Evolutionary conservation across 2,797 vertebrate species (phyloP), one percentile per base, ranked within the genome.

Genomic region (Emys orbicularis): DNA sequence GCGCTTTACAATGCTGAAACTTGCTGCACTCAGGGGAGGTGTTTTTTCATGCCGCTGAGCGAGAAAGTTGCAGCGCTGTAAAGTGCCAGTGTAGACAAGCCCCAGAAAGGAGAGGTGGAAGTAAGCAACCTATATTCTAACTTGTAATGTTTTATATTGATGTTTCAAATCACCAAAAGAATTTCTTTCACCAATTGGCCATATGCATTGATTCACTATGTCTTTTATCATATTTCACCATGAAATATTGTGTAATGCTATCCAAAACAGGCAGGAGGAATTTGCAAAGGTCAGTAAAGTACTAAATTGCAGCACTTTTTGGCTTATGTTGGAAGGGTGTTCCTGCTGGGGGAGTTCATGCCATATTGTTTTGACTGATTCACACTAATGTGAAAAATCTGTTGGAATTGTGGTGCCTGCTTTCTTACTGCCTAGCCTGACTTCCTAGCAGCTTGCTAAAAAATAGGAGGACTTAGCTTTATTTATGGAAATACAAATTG

Each of bases 391-490:
- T 56, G 31, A 89, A 93, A 90, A 84, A 47, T 29, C 47, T 95
- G 82, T 1, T 52, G 31, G 16, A 92, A 79, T 25, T 3, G 2
- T 37, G 25, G 6, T 79, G 2, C 34, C 85, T 89, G 4, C 59
- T 91, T 86, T 8, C 54, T 91, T 84, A 92, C 88, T 59, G 41
- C 59, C 52, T 93, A 87, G 83, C 79, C 81, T 93, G 86, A 61
- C 59, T 92, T 93, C 89, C 84, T 87, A 91, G 68, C 19, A 57
- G 10, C 59, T 80, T 57, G 80, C 81, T 95, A 95, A 97, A 97
- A 97, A 97, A 96, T 90, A 97, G 90, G 50, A 88, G 65, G 89
- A 93, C 92, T 95, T 96, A 91, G 87, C 84, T 93, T 89, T 91
- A 84, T 68, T 68, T 79, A 23, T 83, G 84, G 92, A 96, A 97